These are phyloP conservation scores for Microdon myrmicae DNA, from an alignment of 2,888 invertebrate species.

Conservation along the genomic window DNA sequence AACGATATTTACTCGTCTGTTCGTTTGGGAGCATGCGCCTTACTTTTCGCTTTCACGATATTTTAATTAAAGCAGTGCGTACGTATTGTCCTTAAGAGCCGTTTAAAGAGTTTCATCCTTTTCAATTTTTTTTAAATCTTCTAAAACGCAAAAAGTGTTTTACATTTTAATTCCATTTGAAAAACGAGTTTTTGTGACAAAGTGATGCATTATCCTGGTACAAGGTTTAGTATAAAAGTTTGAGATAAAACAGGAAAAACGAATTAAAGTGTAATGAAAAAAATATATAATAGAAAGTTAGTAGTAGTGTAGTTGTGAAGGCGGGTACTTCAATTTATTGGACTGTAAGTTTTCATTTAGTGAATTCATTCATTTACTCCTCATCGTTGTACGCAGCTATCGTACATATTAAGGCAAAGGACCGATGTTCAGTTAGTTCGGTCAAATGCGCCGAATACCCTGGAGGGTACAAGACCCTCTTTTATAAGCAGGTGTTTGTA, in stretches of 20 bases:
- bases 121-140: too few relatives aligned
- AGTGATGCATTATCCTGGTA: too few relatives aligned
- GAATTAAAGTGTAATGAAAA: neutral
- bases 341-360: constrained; percentile 3
- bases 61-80: constrained; percentile 6
- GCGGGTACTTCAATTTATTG: neutral
- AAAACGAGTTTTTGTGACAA: too few relatives aligned
- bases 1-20: too few relatives aligned
- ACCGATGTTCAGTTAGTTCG: neutral
- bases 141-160: too few relatives aligned
- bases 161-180: too few relatives aligned
- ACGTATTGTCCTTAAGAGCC: neutral
- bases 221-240: too few relatives aligned
- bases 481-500: too few relatives aligned
- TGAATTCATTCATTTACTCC: constrained; percentile 34
- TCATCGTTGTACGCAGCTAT: constrained; percentile 5
- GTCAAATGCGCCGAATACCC: neutral
- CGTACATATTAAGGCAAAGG: neutral
- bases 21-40: constrained; percentile 41
- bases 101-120: neutral
- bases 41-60: constrained; percentile 14
- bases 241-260: neutral
- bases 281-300: neutral
- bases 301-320: neutral
- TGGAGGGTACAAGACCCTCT: too few relatives aligned